These are phyloP conservation scores for Uloborus diversus DNA, from an alignment of 1,140 invertebrate species.

Conservation along the genomic window DNA sequence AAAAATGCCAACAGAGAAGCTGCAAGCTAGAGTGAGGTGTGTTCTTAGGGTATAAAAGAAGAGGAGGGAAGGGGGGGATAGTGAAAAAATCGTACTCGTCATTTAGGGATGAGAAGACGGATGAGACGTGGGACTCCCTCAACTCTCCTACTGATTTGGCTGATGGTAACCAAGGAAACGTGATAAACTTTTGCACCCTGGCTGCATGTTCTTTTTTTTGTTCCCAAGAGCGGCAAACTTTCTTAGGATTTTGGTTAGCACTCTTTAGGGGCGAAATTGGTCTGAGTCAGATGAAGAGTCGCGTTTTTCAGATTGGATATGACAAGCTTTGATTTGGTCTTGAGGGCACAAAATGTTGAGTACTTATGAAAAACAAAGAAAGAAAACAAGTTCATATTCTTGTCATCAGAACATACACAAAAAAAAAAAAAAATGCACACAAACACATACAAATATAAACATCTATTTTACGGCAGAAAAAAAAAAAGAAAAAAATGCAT, in stretches of 20 bases:
- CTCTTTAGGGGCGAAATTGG: neutral
- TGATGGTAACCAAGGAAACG: slow-evolving; percentile 45
- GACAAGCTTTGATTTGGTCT: too few species aligned
- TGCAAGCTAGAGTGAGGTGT: neutral
- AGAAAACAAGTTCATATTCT: too few species aligned
- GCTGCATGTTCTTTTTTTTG: neutral
- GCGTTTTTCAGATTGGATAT: too few species aligned
- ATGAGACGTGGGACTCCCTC: slow-evolving; percentile 40
- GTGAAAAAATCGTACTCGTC: slow-evolving; percentile 31
- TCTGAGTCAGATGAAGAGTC: too few species aligned
- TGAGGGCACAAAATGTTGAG: too few species aligned
- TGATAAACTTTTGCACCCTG: slow-evolving; percentile 36
- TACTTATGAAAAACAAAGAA: too few species aligned
- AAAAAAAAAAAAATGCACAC: too few species aligned
- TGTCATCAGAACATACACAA: too few species aligned
- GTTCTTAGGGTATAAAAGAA: neutral
- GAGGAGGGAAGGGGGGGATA: neutral
- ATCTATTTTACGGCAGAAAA: too few species aligned
- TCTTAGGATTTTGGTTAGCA: neutral
- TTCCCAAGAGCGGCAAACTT: neutral
- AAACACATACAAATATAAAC: too few species aligned
- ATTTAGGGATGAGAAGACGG: slow-evolving; percentile 41
- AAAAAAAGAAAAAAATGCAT: too few species aligned
- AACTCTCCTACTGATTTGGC: slow-evolving; percentile 44
- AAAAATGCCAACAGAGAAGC: neutral